Evolutionary conservation across 2,888 invertebrate genomes (phyloP).

Genomic region (Cetonia aurata): DNA sequence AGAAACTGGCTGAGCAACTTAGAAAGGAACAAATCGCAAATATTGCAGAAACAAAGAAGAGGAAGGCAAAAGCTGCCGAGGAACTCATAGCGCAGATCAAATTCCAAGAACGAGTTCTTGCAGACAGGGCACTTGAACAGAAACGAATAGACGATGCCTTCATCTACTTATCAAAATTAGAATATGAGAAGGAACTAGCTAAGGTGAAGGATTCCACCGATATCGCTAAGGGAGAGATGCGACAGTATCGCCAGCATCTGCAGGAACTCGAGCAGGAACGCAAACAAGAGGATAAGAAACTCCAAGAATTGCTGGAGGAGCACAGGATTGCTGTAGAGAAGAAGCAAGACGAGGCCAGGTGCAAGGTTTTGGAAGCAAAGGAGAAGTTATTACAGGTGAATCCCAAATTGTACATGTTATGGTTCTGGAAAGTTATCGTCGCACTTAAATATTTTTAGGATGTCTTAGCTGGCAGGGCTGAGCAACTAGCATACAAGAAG

Average conservation of each 20-base stretch:
- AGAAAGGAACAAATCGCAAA: conserved; percentile 57
- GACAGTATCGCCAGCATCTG: conserved; percentile 59
- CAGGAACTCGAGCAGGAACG: conserved; percentile 58
- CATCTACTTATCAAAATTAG: conserved; percentile 56
- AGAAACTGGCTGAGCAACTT: conserved; percentile 56
- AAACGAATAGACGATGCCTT: conserved; percentile 59
- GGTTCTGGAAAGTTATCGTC: neutral
- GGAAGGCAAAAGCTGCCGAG: conserved; percentile 55
- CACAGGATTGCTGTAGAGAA: conserved; percentile 57
- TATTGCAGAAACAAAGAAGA: conserved; percentile 35
- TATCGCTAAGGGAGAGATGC: conserved; percentile 58
- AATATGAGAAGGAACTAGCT: conserved; percentile 59
- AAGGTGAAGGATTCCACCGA: conserved; percentile 52
- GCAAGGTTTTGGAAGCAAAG: conserved; percentile 60
- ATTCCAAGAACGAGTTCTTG: conserved; percentile 56
- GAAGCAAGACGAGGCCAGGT: conserved; percentile 60
- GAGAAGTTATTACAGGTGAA: conserved; percentile 57
- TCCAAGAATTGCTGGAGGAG: conserved; percentile 57
- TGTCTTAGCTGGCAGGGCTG: conserved; percentile 59
- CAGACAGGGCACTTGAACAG: conserved; percentile 60
- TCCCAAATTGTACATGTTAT: neutral
- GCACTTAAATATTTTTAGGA: conserved; percentile 54
- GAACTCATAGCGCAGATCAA: conserved; percentile 61
- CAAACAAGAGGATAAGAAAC: conserved; percentile 59
- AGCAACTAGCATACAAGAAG: conserved; percentile 60